phyloP scores from a whole-genome alignment of 2,888 invertebrate genomes.

The Brachycybe producta region DNA sequence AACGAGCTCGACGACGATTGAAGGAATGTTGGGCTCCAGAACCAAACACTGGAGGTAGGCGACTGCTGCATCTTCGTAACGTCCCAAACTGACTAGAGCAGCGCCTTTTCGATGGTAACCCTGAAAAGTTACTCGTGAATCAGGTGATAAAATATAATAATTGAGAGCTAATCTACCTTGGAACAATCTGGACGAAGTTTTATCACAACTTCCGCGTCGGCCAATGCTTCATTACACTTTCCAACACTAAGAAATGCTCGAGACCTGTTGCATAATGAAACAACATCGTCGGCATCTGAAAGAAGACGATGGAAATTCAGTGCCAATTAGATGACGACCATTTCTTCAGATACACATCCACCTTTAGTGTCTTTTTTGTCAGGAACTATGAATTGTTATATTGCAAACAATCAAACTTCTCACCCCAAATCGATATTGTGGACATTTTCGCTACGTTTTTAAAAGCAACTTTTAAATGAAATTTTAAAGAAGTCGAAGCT shows the following conservation, averaged over 20 bases:
- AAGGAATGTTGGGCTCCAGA: conserved; percentile 41
- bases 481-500: too few relatives aligned
- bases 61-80: conserved; percentile 45
- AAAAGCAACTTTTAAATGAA: too few relatives aligned
- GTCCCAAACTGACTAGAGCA: conserved; percentile 41
- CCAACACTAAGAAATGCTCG: conserved; percentile 48
- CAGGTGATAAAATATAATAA: neutral
- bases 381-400: too few relatives aligned
- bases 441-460: too few relatives aligned
- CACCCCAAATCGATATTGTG: too few relatives aligned
- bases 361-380: too few relatives aligned
- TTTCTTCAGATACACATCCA: too few relatives aligned
- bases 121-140: conserved; percentile 30
- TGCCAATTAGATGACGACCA: too few relatives aligned
- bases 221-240: conserved; percentile 47
- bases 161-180: conserved; percentile 40
- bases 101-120: conserved; percentile 45
- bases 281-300: conserved; percentile 50
- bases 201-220: conserved; percentile 51
- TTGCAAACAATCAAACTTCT: too few relatives aligned
- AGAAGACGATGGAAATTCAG: too few relatives aligned
- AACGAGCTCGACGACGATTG: conserved; percentile 41
- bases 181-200: conserved; percentile 51
- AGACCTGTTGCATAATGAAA: conserved; percentile 49
- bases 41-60: conserved; percentile 44